Evolutionary conservation across 2,797 vertebrate species (phyloP), one percentile per base, ranked within the genome.

Genomic region (Rhinophrynus dorsalis): DNA sequence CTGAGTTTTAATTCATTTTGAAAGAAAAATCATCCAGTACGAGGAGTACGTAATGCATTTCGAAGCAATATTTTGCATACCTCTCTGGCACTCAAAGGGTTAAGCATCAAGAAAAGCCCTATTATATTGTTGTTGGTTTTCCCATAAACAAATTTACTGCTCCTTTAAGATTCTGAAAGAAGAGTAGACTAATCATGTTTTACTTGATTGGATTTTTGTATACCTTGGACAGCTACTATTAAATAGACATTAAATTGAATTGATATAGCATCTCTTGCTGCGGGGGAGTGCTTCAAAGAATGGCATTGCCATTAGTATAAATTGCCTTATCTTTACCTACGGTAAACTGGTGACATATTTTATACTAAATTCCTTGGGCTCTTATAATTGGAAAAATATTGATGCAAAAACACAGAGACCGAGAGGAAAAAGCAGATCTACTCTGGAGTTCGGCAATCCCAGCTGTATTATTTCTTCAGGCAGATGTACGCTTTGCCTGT

Each of bases 281-380:
- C 5, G 32, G 59, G 21, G 33, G 57, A 64, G 40, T 30, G 61
- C 56, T 71, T 63, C 9, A 40, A 15, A 42, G 23, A 30, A 35
- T 12, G 30, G 12, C 23, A 23, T 20, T 15, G 47, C 18, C 23
- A 40, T 71, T 51, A 56, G 23, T 37, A 9, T 13, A 48, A 21
- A 24, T 48, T 48, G 45, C 21, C 6, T 48, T 48, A 5, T 4
- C 5, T 10, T 40, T 4, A 3, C 2, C 12, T 38, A n/a, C 6
- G 37, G 13, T 40, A 24, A 2, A 23, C 13, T 38, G 23, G 27
- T 50, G 32, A 21, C 23, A 29, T 13, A 10, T 44, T 47, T 37
- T n/a, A 38, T 37, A 20, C 11, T 48, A 23, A 20, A 20, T 48
- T 20, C 21, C 45, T 4, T 12, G 17, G 18, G 42, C 20, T 20